A percentile compares a stretch with the other conserved stretches of the same genome.
phyloP scores from a whole-genome alignment of 2,113 vertebrate genomes.

The Tupaia chinensis region DNA sequence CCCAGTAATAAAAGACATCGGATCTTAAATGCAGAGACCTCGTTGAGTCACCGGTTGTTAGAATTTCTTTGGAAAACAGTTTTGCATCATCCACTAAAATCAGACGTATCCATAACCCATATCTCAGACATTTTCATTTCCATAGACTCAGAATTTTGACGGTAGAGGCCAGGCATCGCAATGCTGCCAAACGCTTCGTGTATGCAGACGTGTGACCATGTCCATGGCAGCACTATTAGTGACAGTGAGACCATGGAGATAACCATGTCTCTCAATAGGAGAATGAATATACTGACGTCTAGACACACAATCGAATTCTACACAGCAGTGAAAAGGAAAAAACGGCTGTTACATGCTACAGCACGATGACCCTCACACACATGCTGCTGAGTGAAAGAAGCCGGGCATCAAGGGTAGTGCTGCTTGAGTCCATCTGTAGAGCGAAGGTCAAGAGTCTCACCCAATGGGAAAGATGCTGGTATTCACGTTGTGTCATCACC shows the following conservation, averaged over 20 bases:
- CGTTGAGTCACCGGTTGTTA: not conserved
- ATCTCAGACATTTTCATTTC: not conserved
- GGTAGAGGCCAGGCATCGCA: not conserved
- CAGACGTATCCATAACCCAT: not conserved
- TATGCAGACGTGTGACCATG: not conserved
- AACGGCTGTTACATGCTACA: not conserved
- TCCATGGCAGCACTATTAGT: not conserved
- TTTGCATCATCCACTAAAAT: not conserved
- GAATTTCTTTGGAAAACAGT: not conserved
- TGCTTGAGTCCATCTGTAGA: not conserved
- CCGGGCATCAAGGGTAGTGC: not conserved
- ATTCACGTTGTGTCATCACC: not conserved
- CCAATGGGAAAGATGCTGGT: not conserved
- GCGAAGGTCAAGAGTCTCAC: not conserved
- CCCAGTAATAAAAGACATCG: not conserved
- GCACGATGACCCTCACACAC: not conserved
- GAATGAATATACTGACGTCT: not conserved
- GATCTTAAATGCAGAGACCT: not conserved
- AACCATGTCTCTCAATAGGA: not conserved
- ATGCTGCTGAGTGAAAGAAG: not conserved
- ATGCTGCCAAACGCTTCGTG: not conserved
- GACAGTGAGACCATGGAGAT: not conserved
- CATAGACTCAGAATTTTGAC: not conserved
- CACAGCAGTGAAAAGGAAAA: not conserved
- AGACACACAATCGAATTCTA: not conserved